Conservation (phyloP, 2,113 vertebrate species). For the Poicephalus meyeri region DNA sequence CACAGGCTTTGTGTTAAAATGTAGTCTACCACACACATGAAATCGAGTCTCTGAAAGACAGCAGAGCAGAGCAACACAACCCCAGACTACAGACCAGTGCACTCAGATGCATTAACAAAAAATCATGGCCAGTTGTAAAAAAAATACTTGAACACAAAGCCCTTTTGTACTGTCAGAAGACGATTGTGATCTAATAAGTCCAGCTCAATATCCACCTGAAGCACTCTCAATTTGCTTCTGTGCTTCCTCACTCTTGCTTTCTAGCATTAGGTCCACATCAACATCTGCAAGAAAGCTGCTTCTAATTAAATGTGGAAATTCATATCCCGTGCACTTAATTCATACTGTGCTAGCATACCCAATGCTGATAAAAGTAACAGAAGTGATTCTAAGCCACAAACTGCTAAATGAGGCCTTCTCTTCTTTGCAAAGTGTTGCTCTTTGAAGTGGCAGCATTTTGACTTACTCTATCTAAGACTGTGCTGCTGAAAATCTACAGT, state of each 20-base stretch:
- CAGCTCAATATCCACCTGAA: slow-evolving; percentile 24
- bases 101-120: slow-evolving; percentile 25
- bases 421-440: neutral
- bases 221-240: neutral
- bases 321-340: neutral
- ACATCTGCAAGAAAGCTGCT: neutral
- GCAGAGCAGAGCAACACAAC: slow-evolving; percentile 14
- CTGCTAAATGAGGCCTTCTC: neutral
- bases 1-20: slow-evolving; percentile 23
- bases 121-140: neutral
- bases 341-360: neutral
- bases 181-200: slow-evolving; percentile 40
- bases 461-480: neutral
- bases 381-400: neutral
- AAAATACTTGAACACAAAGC: slow-evolving; percentile 26
- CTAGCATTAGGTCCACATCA: neutral
- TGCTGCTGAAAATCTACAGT: neutral
- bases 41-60: slow-evolving; percentile 4
- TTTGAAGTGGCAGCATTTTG: neutral
- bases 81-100: neutral
- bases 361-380: neutral
- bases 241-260: neutral
- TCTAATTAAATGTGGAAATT: neutral
- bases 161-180: slow-evolving; percentile 40
- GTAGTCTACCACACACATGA: neutral